phyloP scores from a whole-genome alignment of 2,888 invertebrate genomes.

The Stomorhina lunata region DNA sequence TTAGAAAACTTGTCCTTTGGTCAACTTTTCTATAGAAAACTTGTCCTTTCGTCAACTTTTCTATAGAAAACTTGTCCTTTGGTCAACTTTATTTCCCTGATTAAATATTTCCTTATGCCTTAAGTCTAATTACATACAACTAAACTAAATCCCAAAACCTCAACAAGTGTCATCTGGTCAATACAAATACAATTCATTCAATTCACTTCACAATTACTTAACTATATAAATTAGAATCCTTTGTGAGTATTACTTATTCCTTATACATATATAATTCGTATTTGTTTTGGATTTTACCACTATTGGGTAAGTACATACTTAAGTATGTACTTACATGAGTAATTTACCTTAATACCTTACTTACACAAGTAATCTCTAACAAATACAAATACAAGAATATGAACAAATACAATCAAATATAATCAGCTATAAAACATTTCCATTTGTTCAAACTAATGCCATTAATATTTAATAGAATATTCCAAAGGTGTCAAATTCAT shows the following conservation, averaged over 20 bases:
- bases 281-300: too few relatives aligned
- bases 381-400: conserved; percentile 25
- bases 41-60: too few relatives aligned
- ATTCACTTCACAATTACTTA: too few relatives aligned
- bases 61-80: too few relatives aligned
- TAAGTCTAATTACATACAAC: not conserved
- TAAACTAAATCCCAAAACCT: not conserved
- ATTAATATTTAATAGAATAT: conserved; percentile 2
- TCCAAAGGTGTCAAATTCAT: conserved; percentile 37
- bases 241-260: not conserved
- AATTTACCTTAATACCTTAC: conserved; percentile 31
- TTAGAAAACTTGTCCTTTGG: too few relatives aligned
- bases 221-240: not conserved
- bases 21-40: too few relatives aligned
- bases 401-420: conserved; percentile 4
- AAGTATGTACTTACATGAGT: conserved; percentile 10
- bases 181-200: too few relatives aligned
- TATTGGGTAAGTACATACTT: not conserved
- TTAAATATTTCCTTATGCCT: too few relatives aligned
- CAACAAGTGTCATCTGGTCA: not conserved
- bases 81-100: too few relatives aligned
- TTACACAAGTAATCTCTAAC: conserved; percentile 29
- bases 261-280: too few relatives aligned
- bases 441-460: too few relatives aligned
- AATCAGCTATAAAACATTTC: not conserved